Conservation (phyloP, 2,113 vertebrate genomes). For the Meriones unguiculatus region DNA sequence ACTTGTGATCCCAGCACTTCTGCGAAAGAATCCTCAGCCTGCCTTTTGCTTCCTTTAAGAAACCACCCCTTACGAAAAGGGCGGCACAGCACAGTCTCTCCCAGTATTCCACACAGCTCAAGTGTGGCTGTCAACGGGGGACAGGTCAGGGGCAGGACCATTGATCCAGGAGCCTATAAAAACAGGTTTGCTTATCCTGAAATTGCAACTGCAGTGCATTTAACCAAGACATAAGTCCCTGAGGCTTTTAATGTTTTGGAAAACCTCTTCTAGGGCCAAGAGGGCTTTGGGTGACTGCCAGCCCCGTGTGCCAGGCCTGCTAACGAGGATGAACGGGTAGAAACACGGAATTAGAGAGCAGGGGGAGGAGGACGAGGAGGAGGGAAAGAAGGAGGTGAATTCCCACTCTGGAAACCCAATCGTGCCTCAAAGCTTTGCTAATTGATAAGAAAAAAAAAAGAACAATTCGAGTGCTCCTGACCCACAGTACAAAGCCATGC, state of each 20-base stretch:
- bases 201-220: constrained; percentile 70
- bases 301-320: constrained; percentile 41
- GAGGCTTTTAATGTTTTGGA: constrained; percentile 75
- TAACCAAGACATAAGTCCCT: constrained; percentile 67
- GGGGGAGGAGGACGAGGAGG: background rate
- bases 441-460: constrained; percentile 59
- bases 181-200: constrained; percentile 72
- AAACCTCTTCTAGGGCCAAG: constrained; percentile 72
- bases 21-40: background rate
- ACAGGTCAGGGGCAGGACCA: background rate
- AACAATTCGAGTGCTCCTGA: constrained; percentile 4
- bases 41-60: background rate
- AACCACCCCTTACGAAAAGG: background rate
- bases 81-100: background rate
- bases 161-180: constrained; percentile 63
- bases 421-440: constrained; percentile 43
- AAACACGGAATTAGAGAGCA: constrained; percentile 35
- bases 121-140: constrained; percentile 42
- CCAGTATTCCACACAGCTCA: background rate
- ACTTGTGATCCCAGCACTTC: background rate
- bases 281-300: constrained; percentile 67
- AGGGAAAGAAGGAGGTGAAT: constrained; percentile 42
- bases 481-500: background rate
- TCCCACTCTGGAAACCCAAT: constrained; percentile 46
- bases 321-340: constrained; percentile 17